phyloP scores from a whole-genome alignment of 2,113 vertebrate species.

The Scalopus aquaticus region DNA sequence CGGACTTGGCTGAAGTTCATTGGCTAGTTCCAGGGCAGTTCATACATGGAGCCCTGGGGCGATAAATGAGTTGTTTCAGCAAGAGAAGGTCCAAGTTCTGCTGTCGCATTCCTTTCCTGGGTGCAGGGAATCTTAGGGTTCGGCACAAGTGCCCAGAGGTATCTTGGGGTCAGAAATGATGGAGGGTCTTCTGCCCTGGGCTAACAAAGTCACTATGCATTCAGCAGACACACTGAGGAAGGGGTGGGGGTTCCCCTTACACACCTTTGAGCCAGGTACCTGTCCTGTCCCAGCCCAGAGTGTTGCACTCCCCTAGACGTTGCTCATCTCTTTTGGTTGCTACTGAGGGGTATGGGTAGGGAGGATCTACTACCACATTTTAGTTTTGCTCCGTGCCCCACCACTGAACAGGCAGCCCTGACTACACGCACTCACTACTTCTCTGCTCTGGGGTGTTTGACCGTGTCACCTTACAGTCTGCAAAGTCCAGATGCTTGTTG shows the following conservation, averaged over 20 bases:
- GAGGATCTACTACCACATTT: neutral
- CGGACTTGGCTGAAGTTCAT: no score
- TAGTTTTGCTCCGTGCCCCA: neutral
- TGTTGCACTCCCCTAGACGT: neutral
- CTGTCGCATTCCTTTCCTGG: no score
- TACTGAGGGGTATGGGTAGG: neutral
- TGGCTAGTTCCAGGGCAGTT: no score
- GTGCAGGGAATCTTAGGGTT: neutral
- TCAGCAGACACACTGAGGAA: neutral
- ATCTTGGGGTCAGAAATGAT: neutral
- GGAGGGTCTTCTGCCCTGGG: neutral
- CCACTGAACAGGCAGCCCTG: neutral
- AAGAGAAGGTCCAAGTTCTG: neutral
- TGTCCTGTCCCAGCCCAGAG: neutral
- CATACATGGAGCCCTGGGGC: neutral
- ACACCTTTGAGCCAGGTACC: no score
- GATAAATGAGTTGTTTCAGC: neutral
- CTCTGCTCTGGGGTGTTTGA: neutral
- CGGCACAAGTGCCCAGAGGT: neutral
- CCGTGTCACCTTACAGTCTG: neutral
- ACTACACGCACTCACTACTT: neutral
- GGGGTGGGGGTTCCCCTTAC: neutral
- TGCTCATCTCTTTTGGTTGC: neutral
- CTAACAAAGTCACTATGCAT: neutral
- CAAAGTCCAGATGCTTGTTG: no score